These are phyloP conservation scores for Diachasma alloeum DNA, from an alignment of 1,140 invertebrate species.

Conservation along the genomic window DNA sequence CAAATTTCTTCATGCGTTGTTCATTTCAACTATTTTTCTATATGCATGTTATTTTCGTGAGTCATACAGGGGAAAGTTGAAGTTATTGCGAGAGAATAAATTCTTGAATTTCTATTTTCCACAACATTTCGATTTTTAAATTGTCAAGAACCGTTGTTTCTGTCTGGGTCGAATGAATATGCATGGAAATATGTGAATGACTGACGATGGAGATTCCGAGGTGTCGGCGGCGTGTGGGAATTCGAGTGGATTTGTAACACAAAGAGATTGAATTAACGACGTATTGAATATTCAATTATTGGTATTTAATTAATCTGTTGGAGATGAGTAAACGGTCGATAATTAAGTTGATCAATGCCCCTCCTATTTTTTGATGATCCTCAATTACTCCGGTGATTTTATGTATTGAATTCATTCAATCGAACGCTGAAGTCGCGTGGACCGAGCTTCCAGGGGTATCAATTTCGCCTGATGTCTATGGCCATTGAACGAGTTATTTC, in stretches of 20 bases:
- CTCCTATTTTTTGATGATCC: too few relatives aligned
- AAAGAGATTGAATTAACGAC: neutral
- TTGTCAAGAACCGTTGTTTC: neutral
- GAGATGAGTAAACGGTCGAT: neutral
- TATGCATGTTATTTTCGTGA: too few relatives aligned
- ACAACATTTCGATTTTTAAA: conserved; percentile 4
- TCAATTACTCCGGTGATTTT: too few relatives aligned
- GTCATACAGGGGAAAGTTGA: neutral
- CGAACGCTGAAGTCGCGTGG: conserved; percentile 30
- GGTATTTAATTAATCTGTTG: neutral
- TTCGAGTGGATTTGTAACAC: conserved; percentile 3
- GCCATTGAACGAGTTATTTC: conserved; percentile 15
- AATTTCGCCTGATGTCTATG: conserved; percentile 33
- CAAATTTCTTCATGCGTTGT: too few relatives aligned
- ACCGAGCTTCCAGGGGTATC: conserved; percentile 37
- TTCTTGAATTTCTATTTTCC: neutral
- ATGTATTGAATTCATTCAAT: neutral
- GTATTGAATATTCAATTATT: neutral
- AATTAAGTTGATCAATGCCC: too few relatives aligned
- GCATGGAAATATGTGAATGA: conserved; percentile 25
- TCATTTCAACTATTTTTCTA: too few relatives aligned
- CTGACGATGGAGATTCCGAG: conserved; percentile 7
- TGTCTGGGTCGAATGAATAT: neutral
- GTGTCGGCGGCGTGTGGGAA: conserved; percentile 21
- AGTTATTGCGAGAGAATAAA: neutral